Evolutionary conservation across 37 sponge, comb jelly and placozoan genomes (phyloP).

Genomic region (Theonella swinhoei): DNA sequence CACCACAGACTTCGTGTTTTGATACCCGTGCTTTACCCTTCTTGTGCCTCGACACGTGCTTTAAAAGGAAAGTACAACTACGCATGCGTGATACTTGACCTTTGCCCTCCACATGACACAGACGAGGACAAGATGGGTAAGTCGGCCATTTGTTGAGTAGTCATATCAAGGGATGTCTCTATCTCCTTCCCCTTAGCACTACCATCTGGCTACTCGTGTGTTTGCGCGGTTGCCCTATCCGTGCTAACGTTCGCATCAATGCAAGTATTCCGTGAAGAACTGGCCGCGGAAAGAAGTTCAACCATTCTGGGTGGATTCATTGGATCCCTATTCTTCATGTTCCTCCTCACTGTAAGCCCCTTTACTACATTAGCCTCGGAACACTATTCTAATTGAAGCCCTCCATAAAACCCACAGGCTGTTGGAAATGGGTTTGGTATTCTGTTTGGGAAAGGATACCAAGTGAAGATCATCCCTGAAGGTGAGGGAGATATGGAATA

Average conservation of each 20-base stretch:
- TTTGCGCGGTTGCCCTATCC: constrained; percentile 59
- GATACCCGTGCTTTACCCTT: no score
- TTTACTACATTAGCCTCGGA: neutral
- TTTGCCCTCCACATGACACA: neutral
- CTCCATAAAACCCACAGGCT: constrained; percentile 26
- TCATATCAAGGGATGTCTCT: neutral
- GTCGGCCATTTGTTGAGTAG: no score
- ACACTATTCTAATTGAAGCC: neutral
- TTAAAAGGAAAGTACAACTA: neutral
- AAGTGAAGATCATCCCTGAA: constrained; percentile 76
- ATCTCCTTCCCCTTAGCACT: constrained; percentile 34
- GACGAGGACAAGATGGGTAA: constrained; percentile 1
- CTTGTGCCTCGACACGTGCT: constrained; percentile 9
- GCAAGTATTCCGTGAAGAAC: constrained; percentile 81
- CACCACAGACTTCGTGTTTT: no score
- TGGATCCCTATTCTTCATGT: constrained; percentile 84
- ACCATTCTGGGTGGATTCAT: constrained; percentile 83
- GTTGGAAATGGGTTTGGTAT: constrained; percentile 58
- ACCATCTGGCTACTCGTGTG: constrained; percentile 59
- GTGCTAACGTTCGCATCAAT: constrained; percentile 81
- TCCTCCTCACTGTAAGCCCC: constrained; percentile 72
- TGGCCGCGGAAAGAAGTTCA: constrained; percentile 53
- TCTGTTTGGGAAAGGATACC: constrained; percentile 45
- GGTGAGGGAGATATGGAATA: constrained; percentile 42
- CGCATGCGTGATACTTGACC: constrained; percentile 11